These are phyloP conservation scores for Erebia palarica DNA, from an alignment of 2,888 invertebrate species.

Conservation along the genomic window DNA sequence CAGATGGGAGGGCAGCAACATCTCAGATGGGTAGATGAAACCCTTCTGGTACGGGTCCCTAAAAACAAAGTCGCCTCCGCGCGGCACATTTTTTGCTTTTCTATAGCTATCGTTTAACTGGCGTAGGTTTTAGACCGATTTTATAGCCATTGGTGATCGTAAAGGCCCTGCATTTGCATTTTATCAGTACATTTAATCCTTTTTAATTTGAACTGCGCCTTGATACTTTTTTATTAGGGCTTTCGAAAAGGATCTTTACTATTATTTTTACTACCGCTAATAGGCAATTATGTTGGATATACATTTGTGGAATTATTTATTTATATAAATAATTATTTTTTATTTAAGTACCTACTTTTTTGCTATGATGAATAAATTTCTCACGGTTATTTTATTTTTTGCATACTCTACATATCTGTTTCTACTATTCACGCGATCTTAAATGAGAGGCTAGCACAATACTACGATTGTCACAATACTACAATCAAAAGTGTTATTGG, in stretches of 20 bases:
- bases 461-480: no score
- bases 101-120: conserved; percentile 8
- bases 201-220: conserved; percentile 21
- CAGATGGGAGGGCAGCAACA: no score
- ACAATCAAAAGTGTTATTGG: no score
- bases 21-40: no score
- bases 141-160: conserved; percentile 22
- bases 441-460: no score
- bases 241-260: conserved; percentile 12
- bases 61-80: conserved; percentile 5
- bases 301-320: conserved; percentile 3
- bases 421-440: no score
- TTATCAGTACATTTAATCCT: conserved; percentile 24
- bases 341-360: neutral
- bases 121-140: conserved; percentile 21
- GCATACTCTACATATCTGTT: no score
- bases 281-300: conserved; percentile 1
- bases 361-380: neutral
- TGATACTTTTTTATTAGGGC: conserved; percentile 10
- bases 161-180: conserved; percentile 24
- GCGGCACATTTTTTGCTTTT: conserved; percentile 12
- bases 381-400: neutral
- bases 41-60: neutral
- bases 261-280: conserved; percentile 16
- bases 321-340: neutral